These are phyloP conservation scores for Hoplodrina ambigua DNA, from an alignment of 2,888 invertebrate genomes.

Conservation along the genomic window DNA sequence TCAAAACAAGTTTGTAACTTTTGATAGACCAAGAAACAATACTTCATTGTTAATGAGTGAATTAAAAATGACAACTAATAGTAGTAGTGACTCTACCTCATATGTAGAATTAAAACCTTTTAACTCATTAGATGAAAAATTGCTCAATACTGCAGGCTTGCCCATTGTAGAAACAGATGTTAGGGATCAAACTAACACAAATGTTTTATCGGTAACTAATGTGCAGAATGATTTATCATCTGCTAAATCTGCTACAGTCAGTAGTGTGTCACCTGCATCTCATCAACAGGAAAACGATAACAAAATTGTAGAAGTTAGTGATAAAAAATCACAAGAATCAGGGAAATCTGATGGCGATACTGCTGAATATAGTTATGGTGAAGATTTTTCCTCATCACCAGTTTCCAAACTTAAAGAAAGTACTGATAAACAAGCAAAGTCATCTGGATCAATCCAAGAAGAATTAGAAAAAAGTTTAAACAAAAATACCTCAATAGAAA, in stretches of 20 bases:
- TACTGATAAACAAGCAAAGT: slow-evolving; percentile 54
- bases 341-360: slow-evolving; percentile 77
- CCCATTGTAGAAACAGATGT: slow-evolving; percentile 68
- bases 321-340: slow-evolving; percentile 68
- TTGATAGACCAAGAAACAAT: slow-evolving; percentile 41
- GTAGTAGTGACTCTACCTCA: slow-evolving; percentile 86
- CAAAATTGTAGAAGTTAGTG: slow-evolving; percentile 57
- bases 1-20: slow-evolving; percentile 51
- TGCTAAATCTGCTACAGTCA: slow-evolving; percentile 70
- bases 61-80: slow-evolving; percentile 73
- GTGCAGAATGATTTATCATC: slow-evolving; percentile 58
- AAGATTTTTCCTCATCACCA: slow-evolving; percentile 81
- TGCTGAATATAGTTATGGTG: slow-evolving; percentile 83
- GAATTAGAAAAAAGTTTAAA: slow-evolving; percentile 64
- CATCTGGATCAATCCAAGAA: slow-evolving; percentile 59
- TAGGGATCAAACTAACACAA: slow-evolving; percentile 37
- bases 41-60: slow-evolving; percentile 62
- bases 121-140: slow-evolving; percentile 76
- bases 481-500: slow-evolving; percentile 69
- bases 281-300: slow-evolving; percentile 67
- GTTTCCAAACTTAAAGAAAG: slow-evolving; percentile 70
- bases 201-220: slow-evolving; percentile 29
- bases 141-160: slow-evolving; percentile 79
- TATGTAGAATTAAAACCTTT: slow-evolving; percentile 84
- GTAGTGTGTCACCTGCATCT: slow-evolving; percentile 71